A percentile compares a stretch with the other conserved stretches of the same genome.
These are phyloP conservation scores for Octonoba sinensis DNA, from an alignment of 2,888 invertebrate genomes.

Conservation along the genomic window DNA sequence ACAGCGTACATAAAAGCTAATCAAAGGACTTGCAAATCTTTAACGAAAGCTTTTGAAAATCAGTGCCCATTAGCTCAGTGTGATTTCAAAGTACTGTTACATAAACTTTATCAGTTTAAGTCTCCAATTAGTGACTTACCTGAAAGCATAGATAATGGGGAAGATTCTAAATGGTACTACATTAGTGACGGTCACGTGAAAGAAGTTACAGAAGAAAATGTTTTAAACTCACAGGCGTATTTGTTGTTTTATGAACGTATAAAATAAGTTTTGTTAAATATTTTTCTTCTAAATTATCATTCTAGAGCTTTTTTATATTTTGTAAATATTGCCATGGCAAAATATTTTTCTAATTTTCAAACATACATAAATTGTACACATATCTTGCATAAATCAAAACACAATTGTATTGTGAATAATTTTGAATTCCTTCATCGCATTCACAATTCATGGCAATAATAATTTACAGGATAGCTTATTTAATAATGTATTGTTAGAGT, in stretches of 20 bases:
- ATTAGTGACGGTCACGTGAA: conserved; percentile 91
- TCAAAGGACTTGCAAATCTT: conserved; percentile 7
- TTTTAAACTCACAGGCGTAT: conserved; percentile 90
- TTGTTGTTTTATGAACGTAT: conserved; percentile 89
- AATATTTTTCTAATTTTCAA: too few relatives aligned
- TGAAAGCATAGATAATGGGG: conserved; percentile 60
- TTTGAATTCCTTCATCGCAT: too few relatives aligned
- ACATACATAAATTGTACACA: too few relatives aligned
- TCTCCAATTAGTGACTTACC: background rate
- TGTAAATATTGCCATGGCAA: too few relatives aligned
- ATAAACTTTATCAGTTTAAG: conserved; percentile 47
- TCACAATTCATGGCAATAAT: too few relatives aligned
- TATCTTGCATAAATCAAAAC: too few relatives aligned
- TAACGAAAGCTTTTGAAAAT: conserved; percentile 49
- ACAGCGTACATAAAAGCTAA: conserved; percentile 92
- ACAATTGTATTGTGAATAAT: too few relatives aligned
- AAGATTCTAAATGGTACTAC: conserved; percentile 84
- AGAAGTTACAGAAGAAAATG: conserved; percentile 82
- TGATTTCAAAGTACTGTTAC: conserved; percentile 61
- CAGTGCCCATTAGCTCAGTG: conserved; percentile 61
- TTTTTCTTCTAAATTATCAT: too few relatives aligned
- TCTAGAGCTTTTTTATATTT: too few relatives aligned
- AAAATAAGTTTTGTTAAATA: conserved; percentile 24
- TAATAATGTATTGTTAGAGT: too few relatives aligned
- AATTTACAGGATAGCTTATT: too few relatives aligned